Percentiles rank a stretch among this genome's conserved stretches.
These are phyloP conservation scores for Nipponia nippon DNA, from an alignment of 2,113 vertebrate genomes.

Conservation along the genomic window DNA sequence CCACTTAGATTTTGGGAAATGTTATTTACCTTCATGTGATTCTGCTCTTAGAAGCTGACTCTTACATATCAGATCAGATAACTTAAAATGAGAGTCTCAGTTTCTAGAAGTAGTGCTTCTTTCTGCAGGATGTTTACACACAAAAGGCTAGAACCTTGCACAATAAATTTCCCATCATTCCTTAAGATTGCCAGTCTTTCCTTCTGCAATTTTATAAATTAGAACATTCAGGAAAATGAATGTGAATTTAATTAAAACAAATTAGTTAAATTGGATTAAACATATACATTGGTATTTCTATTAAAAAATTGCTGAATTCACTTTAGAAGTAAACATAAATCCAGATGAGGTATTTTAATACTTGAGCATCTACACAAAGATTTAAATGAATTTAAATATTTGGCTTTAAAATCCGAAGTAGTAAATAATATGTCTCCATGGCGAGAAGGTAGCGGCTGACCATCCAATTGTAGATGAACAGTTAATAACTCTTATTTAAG, in stretches of 20 bases:
- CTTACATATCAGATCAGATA: background rate
- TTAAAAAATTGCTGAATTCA: background rate
- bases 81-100: background rate
- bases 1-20: background rate
- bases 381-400: background rate
- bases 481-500: background rate
- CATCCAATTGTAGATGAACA: background rate
- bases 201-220: background rate
- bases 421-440: background rate
- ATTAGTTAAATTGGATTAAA: background rate
- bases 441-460: background rate
- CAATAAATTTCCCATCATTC: background rate
- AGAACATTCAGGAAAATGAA: background rate
- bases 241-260: background rate
- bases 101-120: background rate
- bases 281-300: fast-evolving
- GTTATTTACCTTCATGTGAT: background rate
- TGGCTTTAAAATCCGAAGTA: background rate
- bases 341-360: background rate
- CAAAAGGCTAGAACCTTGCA: background rate
- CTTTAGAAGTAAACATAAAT: background rate
- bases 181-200: background rate
- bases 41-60: background rate
- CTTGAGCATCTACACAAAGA: background rate
- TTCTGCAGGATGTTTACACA: background rate